Evolutionary conservation across 2,113 vertebrate species (phyloP), one percentile per base, ranked within the genome.

Genomic region (Rhagologus leucostigma): DNA sequence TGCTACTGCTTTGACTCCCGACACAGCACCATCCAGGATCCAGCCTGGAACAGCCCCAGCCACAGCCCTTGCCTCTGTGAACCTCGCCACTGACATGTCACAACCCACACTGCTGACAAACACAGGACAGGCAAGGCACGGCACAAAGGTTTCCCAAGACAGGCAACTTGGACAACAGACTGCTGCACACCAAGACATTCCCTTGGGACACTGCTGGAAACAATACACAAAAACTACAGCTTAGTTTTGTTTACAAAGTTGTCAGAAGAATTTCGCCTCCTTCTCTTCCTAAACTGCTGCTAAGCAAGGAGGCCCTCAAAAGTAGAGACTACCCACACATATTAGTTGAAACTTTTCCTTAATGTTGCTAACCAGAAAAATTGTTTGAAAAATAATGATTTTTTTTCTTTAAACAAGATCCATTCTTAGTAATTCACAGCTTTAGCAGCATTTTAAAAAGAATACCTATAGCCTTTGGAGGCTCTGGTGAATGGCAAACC

Each of bases 51-150:
- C 60, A 83, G 44, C n/a, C 39, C 57, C 33, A 59, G 52, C 3
- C 39, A 35, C 46, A 33, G 11, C 21, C 32, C 44, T 47, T 24
- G 24, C 16, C 42, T 16, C 56, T 26, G 9, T 37, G 33, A 42
- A 27, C 8, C 14, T 32, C 2, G 0, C 16, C 59, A 60, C 16
- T 17, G 29, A 13, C 18, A 11, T 1, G 0, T 8, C 65, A 56
- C 33, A 44, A 29, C 24, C 10, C 52, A 33, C 1, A 0, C 0
- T 19, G 23, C 5, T 52, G 75, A 17, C 67, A 79, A 39, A 60
- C 41, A 79, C 53, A 33, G n/a, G 30, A 26, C 0, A 1, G 44
- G 39, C 56, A 49, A 62, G 47, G 29, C 64, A 32, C 0, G 1
- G 32, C 53, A 50, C 4, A 37, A 42, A 74, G 29, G 14, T 13